Evolutionary conservation across 2,888 invertebrate genomes (phyloP).

Genomic region (Nipponacmea schrenckii): DNA sequence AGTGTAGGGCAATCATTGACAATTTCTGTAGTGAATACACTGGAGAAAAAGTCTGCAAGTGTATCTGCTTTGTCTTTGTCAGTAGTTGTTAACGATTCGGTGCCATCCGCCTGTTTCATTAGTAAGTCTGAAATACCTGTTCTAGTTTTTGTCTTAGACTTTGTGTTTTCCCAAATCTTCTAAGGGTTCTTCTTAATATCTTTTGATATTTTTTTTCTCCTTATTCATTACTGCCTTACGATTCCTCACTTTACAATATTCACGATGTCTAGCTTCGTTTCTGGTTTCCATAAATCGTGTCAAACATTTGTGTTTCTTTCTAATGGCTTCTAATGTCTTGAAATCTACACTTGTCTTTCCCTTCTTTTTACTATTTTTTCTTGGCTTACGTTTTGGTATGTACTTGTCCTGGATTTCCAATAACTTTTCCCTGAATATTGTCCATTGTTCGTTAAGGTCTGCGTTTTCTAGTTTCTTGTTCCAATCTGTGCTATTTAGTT

Average conservation of each 20-base stretch:
- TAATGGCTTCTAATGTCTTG: background rate
- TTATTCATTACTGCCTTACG: background rate
- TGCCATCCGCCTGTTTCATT: background rate
- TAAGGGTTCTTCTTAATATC: background rate
- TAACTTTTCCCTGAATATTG: background rate
- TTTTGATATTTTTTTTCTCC: background rate
- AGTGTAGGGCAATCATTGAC: background rate
- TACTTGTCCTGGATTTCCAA: background rate
- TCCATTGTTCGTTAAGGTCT: background rate
- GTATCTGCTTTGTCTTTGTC: conserved; percentile 11
- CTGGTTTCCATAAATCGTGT: conserved; percentile 21
- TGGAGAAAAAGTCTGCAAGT: conserved; percentile 16
- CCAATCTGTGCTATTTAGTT: background rate
- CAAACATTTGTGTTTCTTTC: conserved; percentile 15
- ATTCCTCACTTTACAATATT: background rate
- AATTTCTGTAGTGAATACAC: conserved; percentile 13
- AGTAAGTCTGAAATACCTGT: background rate
- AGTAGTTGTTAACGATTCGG: background rate
- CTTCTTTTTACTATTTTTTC: background rate
- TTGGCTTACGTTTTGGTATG: background rate
- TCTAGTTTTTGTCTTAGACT: background rate
- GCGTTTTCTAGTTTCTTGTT: background rate
- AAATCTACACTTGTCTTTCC: background rate
- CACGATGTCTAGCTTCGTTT: conserved; percentile 15
- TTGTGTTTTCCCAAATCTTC: background rate